phyloP scores from a whole-genome alignment of 2,113 vertebrate genomes.

The Monopterus albus region DNA sequence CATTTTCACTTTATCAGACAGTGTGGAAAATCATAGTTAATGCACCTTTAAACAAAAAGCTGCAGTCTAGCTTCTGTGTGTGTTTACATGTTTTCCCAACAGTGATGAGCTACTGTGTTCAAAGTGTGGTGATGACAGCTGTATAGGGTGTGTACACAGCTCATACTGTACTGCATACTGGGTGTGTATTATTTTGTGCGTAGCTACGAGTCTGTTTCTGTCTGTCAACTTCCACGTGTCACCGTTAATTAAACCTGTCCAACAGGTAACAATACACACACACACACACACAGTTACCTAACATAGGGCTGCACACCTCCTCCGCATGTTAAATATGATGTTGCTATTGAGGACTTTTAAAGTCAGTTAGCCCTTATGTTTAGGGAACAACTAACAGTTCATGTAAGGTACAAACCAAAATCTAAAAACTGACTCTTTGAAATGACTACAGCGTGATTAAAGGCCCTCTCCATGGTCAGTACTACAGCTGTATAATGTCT shows the following conservation, averaged over 20 bases:
- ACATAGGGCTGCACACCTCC: neutral
- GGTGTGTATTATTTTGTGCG: neutral
- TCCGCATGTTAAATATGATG: too few species aligned
- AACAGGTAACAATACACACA: conserved; percentile 52
- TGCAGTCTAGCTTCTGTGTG: too few species aligned
- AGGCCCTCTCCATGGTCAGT: neutral
- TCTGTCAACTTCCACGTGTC: neutral
- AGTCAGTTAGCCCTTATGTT: neutral
- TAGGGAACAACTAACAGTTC: too few species aligned
- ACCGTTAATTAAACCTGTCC: conserved; percentile 49
- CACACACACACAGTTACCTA: neutral
- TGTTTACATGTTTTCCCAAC: too few species aligned
- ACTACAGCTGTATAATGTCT: too few species aligned
- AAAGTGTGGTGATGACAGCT: neutral
- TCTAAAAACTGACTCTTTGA: neutral
- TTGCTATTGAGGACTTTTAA: neutral
- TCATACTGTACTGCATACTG: too few species aligned
- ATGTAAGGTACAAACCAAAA: too few species aligned
- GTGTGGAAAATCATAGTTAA: too few species aligned
- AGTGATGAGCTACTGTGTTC: neutral
- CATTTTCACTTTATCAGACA: too few species aligned
- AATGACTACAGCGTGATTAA: neutral
- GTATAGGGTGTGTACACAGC: neutral
- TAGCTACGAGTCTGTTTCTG: neutral
- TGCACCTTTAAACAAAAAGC: too few species aligned